These are phyloP conservation scores for Oryzias curvinotus DNA, from an alignment of 2,113 vertebrate species.

Conservation along the genomic window DNA sequence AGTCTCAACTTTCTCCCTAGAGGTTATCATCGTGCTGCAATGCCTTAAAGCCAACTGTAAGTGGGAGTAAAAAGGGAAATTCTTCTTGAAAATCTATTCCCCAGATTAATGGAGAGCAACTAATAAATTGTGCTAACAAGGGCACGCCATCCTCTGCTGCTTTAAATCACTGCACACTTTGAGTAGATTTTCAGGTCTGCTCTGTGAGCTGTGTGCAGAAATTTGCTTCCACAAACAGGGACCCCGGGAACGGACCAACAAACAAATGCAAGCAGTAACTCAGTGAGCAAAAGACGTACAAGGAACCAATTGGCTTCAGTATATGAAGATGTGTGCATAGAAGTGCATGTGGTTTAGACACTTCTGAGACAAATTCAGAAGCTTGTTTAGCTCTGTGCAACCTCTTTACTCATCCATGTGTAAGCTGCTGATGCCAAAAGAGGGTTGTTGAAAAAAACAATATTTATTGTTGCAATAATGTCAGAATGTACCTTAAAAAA, in stretches of 20 bases:
- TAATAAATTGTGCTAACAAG: slow-evolving; percentile 61
- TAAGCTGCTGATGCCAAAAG: neutral
- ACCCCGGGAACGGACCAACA: slow-evolving; percentile 37
- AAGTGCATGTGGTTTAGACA: slow-evolving; percentile 4
- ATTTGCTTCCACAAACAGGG: slow-evolving; percentile 48
- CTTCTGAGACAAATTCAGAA: neutral
- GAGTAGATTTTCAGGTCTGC: slow-evolving; percentile 27
- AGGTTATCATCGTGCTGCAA: slow-evolving; percentile 21
- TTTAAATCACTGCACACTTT: slow-evolving; percentile 45
- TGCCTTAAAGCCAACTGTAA: neutral
- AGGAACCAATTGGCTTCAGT: slow-evolving; percentile 3
- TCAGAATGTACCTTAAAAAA: neutral
- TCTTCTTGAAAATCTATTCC: slow-evolving; percentile 26
- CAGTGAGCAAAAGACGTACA: neutral
- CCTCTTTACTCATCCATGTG: neutral
- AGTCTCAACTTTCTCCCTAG: slow-evolving; percentile 25
- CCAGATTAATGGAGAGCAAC: slow-evolving; percentile 38
- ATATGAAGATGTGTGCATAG: neutral
- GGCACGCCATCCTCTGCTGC: slow-evolving; percentile 41
- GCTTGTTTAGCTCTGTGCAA: too few relatives aligned
- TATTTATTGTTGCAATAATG: neutral
- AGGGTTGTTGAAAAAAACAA: neutral
- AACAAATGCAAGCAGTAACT: slow-evolving; percentile 44
- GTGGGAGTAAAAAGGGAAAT: neutral
- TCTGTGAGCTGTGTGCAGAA: slow-evolving; percentile 4